A percentile compares a stretch with the other conserved stretches of the same genome.
These are phyloP conservation scores for Lycorma delicatula DNA, from an alignment of 1,140 invertebrate genomes.

Conservation along the genomic window DNA sequence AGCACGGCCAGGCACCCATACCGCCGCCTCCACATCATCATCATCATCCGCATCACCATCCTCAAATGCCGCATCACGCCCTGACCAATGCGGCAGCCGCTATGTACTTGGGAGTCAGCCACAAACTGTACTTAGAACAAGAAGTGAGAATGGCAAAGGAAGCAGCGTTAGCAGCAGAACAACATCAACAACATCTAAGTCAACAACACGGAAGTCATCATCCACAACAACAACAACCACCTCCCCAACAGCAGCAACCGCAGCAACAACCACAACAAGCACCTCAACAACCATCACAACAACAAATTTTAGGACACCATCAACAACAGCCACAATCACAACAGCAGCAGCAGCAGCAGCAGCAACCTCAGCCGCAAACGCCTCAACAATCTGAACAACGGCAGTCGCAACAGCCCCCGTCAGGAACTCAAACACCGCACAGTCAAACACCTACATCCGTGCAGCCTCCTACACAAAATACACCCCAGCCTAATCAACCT, in stretches of 20 bases:
- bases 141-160: constrained; percentile 62
- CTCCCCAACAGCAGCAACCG: constrained; percentile 40
- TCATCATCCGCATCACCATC: constrained; percentile 40
- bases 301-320: constrained; percentile 40
- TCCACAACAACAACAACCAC: constrained; percentile 26
- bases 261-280: constrained; percentile 41
- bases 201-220: constrained; percentile 30
- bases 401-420: constrained; percentile 24
- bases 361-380: constrained; percentile 30
- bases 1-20: constrained; percentile 24
- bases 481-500: constrained; percentile 38
- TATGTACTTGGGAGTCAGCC: constrained; percentile 62
- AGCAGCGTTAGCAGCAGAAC: constrained; percentile 41
- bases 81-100: constrained; percentile 59
- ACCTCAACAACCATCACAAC: constrained; percentile 46
- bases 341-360: constrained; percentile 26
- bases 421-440: constrained; percentile 11
- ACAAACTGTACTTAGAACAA: constrained; percentile 65
- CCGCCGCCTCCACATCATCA: constrained; percentile 17
- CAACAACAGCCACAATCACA: constrained; percentile 36
- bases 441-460: constrained; percentile 4
- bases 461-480: constrained; percentile 31
- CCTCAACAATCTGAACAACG: constrained; percentile 25
- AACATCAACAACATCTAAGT: constrained; percentile 40
- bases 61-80: constrained; percentile 39